These are phyloP conservation scores for Entomyzon cyanotis DNA, from an alignment of 2,113 vertebrate genomes.

Conservation along the genomic window DNA sequence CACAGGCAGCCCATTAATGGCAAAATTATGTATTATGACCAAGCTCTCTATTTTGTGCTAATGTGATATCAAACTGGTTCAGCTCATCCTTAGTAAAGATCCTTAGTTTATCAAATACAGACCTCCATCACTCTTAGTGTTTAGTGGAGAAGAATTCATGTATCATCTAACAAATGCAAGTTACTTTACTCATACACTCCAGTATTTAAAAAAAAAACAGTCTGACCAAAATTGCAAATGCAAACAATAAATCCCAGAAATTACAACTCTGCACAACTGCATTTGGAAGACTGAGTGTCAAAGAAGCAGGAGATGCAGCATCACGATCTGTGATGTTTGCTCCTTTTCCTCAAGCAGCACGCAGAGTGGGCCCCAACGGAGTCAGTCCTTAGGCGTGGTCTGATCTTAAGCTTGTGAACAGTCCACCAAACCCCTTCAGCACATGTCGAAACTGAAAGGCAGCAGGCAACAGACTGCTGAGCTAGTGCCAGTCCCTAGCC, in stretches of 20 bases:
- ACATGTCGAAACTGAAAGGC: background rate
- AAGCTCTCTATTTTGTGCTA: background rate
- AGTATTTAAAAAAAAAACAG: background rate
- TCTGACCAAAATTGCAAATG: background rate
- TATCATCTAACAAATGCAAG: background rate
- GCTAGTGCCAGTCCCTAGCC: background rate
- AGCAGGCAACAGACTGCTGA: background rate
- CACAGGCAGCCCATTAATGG: background rate
- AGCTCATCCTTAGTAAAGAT: background rate
- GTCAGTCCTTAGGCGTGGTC: background rate
- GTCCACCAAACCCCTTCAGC: background rate
- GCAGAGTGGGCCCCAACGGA: background rate
- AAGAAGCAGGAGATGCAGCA: background rate
- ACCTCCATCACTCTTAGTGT: background rate
- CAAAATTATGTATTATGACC: background rate
- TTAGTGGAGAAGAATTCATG: background rate
- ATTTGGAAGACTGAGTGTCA: background rate
- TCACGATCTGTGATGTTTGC: accelerated
- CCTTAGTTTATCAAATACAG: background rate
- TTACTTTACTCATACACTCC: background rate
- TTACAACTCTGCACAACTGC: background rate
- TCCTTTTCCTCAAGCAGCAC: background rate
- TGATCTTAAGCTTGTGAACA: background rate
- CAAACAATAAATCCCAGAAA: background rate
- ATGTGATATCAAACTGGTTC: background rate